These are phyloP conservation scores for Macropis europaea DNA, from an alignment of 2,888 invertebrate species.

Conservation along the genomic window DNA sequence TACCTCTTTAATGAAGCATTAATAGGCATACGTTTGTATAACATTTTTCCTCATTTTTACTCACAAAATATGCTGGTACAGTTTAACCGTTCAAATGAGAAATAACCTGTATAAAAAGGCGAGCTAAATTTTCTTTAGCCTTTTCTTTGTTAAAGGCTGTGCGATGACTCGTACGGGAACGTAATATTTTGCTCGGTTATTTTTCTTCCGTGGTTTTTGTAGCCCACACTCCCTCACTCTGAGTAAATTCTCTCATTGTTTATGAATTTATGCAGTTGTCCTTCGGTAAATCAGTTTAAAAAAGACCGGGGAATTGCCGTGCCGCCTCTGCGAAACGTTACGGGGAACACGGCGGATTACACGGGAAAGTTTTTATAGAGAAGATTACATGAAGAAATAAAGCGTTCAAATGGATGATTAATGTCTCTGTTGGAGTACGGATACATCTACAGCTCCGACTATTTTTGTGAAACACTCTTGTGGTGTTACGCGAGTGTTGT, in stretches of 20 bases:
- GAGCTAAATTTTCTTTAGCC: too few species aligned
- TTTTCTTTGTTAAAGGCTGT: too few species aligned
- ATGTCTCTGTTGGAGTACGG: constrained; percentile 24
- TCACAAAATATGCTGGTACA: too few species aligned
- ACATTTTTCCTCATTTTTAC: too few species aligned
- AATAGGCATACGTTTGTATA: too few species aligned
- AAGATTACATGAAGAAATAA: constrained; percentile 45
- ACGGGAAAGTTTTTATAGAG: constrained; percentile 47
- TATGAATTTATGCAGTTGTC: constrained; percentile 52
- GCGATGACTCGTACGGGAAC: too few species aligned
- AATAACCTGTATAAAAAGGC: too few species aligned
- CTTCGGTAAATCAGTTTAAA: constrained; percentile 36
- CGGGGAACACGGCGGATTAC: constrained; percentile 40
- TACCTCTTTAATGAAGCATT: too few species aligned
- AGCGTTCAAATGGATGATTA: constrained; percentile 43
- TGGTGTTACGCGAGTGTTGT: constrained; percentile 19
- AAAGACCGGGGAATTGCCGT: constrained; percentile 20
- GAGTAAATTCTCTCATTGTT: constrained; percentile 37
- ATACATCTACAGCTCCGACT: not conserved
- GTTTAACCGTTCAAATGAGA: too few species aligned
- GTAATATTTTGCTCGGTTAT: not conserved
- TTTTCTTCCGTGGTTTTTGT: constrained; percentile 27
- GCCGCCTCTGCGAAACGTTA: constrained; percentile 40
- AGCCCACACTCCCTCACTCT: not conserved
- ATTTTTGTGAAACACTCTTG: not conserved